Evolutionary conservation across 2,113 vertebrate genomes (phyloP), one percentile per base, ranked within the genome.

Genomic region (Myotis brandtii): DNA sequence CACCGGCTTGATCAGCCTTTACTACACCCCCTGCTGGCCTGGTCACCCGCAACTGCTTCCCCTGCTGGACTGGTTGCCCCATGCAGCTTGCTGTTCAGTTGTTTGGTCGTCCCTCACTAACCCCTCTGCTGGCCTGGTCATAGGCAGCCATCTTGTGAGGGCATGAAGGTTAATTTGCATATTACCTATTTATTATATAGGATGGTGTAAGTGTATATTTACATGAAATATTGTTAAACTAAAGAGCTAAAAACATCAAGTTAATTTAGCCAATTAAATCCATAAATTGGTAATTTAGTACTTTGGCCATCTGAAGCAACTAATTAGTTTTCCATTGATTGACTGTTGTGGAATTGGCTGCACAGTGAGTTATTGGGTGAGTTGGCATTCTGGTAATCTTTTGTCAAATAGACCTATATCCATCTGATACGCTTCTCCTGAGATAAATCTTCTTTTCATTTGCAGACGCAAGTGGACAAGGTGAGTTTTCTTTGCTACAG

Each of bases 321-420:
- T 86, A 73, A 83, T 52, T 75, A 20, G 20, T 81, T 95, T 93
- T 70, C 77, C 34, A 21, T 89, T 34, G 85, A 88, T 64, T 64
- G 7, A 40, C 9, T 62, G 20, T 18, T 91, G 17, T n/a, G 13
- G 37, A 93, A 62, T 46, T 89, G n/a, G 30, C 30, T 37, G 79
- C 25, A 30, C 10, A 81, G 27, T 43, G 27, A 62, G 48, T 13
- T 43, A 64, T 12, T 64, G 72, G n/a, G 12, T 73, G 8, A 52
- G 70, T 21, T n/a, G 69, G 21, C 14, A 69, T 86, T 64, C 73
- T 67, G 52, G 37, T 75, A 34, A 54, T 48, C 7, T 14, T 69
- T 86, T 86, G 5, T 81, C 14, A 37, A 76, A 80, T 62, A 12
- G 56, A 27, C 5, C 9, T 43, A 23, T 23, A 14, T 50, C 9